Base-by-base conservation (phyloP, 2,888 invertebrate species). In the Polylopha cassiicola region DNA sequence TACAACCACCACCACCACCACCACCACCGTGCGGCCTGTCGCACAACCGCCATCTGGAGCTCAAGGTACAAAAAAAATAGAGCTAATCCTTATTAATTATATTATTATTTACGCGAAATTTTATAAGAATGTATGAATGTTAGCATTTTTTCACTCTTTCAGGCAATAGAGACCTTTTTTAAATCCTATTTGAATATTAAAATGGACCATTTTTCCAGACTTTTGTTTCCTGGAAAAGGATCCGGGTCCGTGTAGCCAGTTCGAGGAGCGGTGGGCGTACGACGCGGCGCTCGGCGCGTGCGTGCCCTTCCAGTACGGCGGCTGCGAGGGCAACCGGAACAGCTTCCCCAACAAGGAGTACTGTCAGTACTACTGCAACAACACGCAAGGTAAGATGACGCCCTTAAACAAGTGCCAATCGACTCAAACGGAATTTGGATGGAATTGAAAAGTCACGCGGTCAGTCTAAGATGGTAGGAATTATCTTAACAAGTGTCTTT, bases 251-350 rank as follows among this genome's bases (percentile, higher is more conserved):
- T 95, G 95, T 64, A 74, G 86, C 17, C 76, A 86, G 2, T 68
- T 78, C 31, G 64, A 80, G 47, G 71, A 84, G 0, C 87, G 89
- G 37, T 95, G 91, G 90, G 91, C 87, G 61, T 95, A 93, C 69
- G 92, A 95, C 65, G 84, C 88, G 21, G 62, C 74, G 6, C 88
- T 90, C 30, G 93, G 93, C 18, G 87, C 89, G 6, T 97, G 97
- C 72, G 89, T 89, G 46, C 88, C 89, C 57, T 97, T 97, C 82
- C 73, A 86, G 32, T 97, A 92, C 65, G 91, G 93, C 3, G 95
- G 95, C 36, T 95, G 95, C 61, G 89, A 88, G 2, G 94, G 95
- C 14, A 96, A 95, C 70, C 82, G 86, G 29, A 96, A 96, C 71
- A 92, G 92, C 65, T 95, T 93, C 80, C 85, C 86, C 23, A 81